Conservation (phyloP, 2,113 vertebrate species). For the Euleptes europaea region DNA sequence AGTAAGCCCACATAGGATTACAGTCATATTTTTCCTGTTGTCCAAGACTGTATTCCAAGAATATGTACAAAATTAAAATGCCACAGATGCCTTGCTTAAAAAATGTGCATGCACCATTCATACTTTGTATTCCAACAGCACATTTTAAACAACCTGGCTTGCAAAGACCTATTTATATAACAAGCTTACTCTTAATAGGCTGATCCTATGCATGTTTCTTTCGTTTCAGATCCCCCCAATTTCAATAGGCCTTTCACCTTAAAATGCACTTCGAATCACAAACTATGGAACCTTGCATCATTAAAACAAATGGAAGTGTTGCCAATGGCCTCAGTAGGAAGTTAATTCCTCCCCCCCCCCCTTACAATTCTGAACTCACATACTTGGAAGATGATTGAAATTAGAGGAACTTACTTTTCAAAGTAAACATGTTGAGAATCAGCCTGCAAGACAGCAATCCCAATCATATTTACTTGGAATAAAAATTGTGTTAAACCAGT, state of each 20-base stretch:
- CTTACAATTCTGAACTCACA: not conserved
- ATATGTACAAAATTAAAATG: not conserved
- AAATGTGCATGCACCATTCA: not conserved
- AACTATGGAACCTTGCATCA: not conserved
- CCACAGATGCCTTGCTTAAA: too few species aligned
- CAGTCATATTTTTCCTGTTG: too few species aligned
- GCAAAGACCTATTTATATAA: not conserved
- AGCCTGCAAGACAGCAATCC: not conserved
- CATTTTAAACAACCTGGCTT: not conserved
- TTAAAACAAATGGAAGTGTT: not conserved
- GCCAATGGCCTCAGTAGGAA: not conserved
- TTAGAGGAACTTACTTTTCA: not conserved
- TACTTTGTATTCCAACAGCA: not conserved
- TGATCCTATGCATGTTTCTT: not conserved
- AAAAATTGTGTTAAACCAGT: not conserved
- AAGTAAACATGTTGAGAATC: not conserved
- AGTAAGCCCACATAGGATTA: not conserved
- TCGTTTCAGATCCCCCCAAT: not conserved
- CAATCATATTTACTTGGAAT: not conserved
- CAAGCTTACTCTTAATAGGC: not conserved
- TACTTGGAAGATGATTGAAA: not conserved
- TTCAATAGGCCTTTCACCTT: not conserved
- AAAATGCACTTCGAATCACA: not conserved
- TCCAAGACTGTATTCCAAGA: too few species aligned
- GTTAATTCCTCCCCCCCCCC: not conserved